Conservation (phyloP, 1,140 invertebrate genomes). For the Bombus pascuorum region DNA sequence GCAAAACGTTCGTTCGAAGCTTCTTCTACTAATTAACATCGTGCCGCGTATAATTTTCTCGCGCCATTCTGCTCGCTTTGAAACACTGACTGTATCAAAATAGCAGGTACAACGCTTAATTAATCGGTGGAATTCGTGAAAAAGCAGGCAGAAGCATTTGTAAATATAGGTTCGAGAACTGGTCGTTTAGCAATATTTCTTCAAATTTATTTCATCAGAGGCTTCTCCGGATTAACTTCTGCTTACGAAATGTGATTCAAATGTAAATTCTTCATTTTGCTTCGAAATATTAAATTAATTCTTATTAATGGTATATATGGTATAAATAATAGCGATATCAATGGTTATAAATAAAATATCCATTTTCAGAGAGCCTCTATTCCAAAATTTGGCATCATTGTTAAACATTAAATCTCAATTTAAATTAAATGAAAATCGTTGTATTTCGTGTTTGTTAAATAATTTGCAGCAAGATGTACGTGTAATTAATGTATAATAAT, state of each 20-base stretch:
- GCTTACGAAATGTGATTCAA: background rate
- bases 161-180: background rate
- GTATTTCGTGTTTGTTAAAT: background rate
- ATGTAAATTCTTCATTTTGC: background rate
- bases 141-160: background rate
- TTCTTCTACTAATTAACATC: slow-evolving; percentile 4
- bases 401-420: background rate
- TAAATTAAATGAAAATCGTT: background rate
- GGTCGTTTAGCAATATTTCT: background rate
- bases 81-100: background rate
- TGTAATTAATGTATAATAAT: background rate
- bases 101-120: background rate
- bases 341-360: background rate
- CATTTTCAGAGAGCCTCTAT: background rate
- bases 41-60: slow-evolving; percentile 4
- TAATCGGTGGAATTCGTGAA: background rate
- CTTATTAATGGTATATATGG: background rate
- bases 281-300: background rate
- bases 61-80: background rate
- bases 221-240: background rate
- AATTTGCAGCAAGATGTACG: fast-evolving
- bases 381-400: fast-evolving
- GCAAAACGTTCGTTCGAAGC: background rate
- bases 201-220: background rate
- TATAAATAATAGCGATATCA: too few species aligned